These are phyloP conservation scores for Polyommatus icarus DNA, from an alignment of 2,888 invertebrate species.

Conservation along the genomic window DNA sequence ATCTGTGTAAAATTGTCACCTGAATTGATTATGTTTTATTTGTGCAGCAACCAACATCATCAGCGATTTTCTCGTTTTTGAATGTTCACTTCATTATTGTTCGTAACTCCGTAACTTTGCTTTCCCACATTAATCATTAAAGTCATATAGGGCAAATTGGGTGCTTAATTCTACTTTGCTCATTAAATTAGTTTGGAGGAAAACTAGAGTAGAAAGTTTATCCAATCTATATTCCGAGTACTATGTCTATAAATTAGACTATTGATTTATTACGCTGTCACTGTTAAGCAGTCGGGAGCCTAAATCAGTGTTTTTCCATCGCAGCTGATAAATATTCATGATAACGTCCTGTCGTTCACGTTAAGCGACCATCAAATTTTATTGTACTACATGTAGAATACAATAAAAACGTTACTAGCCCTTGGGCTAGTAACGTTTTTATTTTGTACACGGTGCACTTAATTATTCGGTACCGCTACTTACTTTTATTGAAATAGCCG, in stretches of 20 bases:
- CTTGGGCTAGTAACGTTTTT: slow-evolving; percentile 2
- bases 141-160: neutral
- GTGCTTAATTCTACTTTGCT: neutral
- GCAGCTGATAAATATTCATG: slow-evolving; percentile 71
- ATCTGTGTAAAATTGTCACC: neutral
- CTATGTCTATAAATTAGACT: slow-evolving; percentile 37
- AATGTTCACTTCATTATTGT: neutral
- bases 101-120: neutral
- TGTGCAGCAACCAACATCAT: neutral
- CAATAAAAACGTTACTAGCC: no score
- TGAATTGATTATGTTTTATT: neutral
- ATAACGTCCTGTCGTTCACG: slow-evolving; percentile 48
- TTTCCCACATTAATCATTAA: neutral
- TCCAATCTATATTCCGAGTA: slow-evolving; percentile 14
- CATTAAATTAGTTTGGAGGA: neutral
- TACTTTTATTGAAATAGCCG: neutral
- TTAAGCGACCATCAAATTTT: slow-evolving; percentile 25
- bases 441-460: neutral
- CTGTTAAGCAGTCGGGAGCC: slow-evolving; percentile 46
- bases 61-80: neutral
- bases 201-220: neutral
- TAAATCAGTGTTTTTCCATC: slow-evolving; percentile 65
- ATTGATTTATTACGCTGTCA: slow-evolving; percentile 48
- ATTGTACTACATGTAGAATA: slow-evolving; percentile 23
- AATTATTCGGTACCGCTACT: neutral